A percentile compares a stretch with the other conserved stretches of the same genome.
These are phyloP conservation scores for Drosophila nebulosa DNA, from an alignment of 1,140 invertebrate species.

Conservation along the genomic window DNA sequence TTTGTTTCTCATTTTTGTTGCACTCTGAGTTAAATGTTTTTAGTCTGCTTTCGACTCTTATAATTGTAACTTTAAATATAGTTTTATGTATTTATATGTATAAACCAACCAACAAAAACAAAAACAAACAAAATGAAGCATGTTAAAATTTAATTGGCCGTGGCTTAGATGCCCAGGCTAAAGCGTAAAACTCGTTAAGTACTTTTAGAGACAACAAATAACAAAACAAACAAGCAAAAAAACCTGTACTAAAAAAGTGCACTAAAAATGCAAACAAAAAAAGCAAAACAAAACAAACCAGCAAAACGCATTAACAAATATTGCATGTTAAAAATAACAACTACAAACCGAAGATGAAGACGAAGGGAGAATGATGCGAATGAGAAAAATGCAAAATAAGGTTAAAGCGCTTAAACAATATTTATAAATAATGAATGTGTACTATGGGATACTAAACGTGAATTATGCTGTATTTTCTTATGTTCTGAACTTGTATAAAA, in stretches of 20 bases:
- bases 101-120: slow-evolving; percentile 30
- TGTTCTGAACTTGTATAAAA: slow-evolving; percentile 73
- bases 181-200: slow-evolving; percentile 74
- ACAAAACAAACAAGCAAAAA: slow-evolving; percentile 15
- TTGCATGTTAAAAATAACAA: slow-evolving; percentile 32
- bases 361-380: slow-evolving; percentile 1
- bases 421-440: slow-evolving; percentile 32
- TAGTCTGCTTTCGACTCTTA: slow-evolving; percentile 57
- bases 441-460: slow-evolving; percentile 65
- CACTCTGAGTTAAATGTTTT: slow-evolving; percentile 59
- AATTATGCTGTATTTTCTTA: slow-evolving; percentile 68
- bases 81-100: slow-evolving; percentile 78
- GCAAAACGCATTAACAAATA: slow-evolving; percentile 56
- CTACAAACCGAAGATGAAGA: slow-evolving; percentile 6
- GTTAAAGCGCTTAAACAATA: slow-evolving; percentile 72
- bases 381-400: slow-evolving; percentile 28
- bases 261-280: slow-evolving; percentile 35
- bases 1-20: slow-evolving; percentile 52
- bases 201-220: slow-evolving; percentile 62
- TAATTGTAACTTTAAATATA: slow-evolving; percentile 62
- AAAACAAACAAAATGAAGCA: slow-evolving; percentile 40
- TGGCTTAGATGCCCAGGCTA: slow-evolving; percentile 59
- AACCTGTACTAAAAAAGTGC: slow-evolving; percentile 61
- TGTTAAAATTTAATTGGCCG: slow-evolving; percentile 56
- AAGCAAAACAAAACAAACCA: too few species aligned